phyloP scores from a whole-genome alignment of 2,797 vertebrate species.

The Alouatta caraya region DNA sequence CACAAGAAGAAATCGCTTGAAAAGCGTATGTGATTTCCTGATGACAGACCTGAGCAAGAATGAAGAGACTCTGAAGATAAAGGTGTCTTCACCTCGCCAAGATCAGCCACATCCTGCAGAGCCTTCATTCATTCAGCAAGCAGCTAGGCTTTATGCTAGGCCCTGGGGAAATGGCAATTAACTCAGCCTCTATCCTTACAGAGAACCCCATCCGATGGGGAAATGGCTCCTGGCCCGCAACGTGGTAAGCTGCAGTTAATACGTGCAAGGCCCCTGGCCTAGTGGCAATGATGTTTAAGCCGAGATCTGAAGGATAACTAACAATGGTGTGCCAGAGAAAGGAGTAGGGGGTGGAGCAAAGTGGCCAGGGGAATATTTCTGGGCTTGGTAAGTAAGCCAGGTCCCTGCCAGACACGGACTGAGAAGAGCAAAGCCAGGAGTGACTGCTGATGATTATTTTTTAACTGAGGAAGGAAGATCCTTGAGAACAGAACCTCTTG shows the following conservation, averaged over 20 bases:
- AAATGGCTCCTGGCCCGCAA: not conserved
- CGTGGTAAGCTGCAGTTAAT: not conserved
- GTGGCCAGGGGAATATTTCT: not conserved
- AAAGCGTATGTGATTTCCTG: not conserved
- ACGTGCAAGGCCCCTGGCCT: not conserved
- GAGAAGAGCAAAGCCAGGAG: not conserved
- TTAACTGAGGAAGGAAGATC: not conserved
- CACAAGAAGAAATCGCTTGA: not conserved
- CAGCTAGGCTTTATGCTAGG: not conserved
- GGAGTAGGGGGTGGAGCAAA: not conserved
- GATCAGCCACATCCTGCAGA: not conserved
- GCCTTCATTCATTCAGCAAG: not conserved
- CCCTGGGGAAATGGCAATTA: fast-evolving
- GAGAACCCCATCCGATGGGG: not conserved
- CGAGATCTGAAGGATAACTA: not conserved
- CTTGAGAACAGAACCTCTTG: not conserved
- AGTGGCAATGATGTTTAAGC: not conserved
- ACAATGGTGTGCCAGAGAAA: not conserved
- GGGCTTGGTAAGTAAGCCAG: not conserved
- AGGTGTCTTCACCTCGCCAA: not conserved
- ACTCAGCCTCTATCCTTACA: not conserved
- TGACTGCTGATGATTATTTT: not conserved
- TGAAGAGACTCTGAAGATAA: not conserved
- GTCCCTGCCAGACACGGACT: not conserved
- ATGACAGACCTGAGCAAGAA: not conserved